These are phyloP conservation scores for Phthorimaea operculella DNA, from an alignment of 1,140 invertebrate genomes.

Conservation along the genomic window DNA sequence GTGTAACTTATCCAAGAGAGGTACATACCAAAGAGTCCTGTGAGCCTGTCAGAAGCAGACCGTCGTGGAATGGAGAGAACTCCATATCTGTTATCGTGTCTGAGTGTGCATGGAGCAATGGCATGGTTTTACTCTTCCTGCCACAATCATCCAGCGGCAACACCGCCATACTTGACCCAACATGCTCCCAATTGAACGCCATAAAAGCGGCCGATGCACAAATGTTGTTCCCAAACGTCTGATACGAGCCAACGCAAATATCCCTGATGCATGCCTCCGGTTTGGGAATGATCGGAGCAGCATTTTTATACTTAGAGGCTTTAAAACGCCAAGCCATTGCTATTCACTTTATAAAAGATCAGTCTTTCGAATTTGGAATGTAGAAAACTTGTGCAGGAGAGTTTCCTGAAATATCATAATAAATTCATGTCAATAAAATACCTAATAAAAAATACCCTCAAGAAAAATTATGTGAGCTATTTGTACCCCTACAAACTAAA, in stretches of 20 bases:
- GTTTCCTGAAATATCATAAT: background rate
- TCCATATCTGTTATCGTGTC: slow-evolving; percentile 95
- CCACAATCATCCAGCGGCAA: slow-evolving; percentile 88
- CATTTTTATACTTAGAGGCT: slow-evolving; percentile 97
- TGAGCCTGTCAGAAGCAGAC: slow-evolving; percentile 88
- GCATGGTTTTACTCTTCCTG: slow-evolving; percentile 86
- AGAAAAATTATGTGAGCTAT: background rate
- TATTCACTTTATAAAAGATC: slow-evolving; percentile 52
- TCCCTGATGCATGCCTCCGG: slow-evolving; percentile 91
- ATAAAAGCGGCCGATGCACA: slow-evolving; percentile 91
- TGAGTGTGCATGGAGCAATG: slow-evolving; percentile 83
- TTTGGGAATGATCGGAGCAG: slow-evolving; percentile 91
- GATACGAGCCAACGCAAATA: slow-evolving; percentile 89
- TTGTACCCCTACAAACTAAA: background rate
- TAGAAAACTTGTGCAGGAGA: slow-evolving; percentile 16
- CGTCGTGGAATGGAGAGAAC: slow-evolving; percentile 95
- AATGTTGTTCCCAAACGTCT: slow-evolving; percentile 94
- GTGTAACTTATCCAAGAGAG: background rate
- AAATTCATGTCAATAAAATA: background rate
- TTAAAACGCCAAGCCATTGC: slow-evolving; percentile 95
- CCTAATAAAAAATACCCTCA: background rate
- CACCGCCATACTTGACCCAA: slow-evolving; percentile 87
- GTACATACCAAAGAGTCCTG: slow-evolving; percentile 84
- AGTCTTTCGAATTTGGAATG: slow-evolving; percentile 62
- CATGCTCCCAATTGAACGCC: slow-evolving; percentile 92